Conservation (phyloP, 2,888 invertebrate species). For the Dryobotodes eremita region DNA sequence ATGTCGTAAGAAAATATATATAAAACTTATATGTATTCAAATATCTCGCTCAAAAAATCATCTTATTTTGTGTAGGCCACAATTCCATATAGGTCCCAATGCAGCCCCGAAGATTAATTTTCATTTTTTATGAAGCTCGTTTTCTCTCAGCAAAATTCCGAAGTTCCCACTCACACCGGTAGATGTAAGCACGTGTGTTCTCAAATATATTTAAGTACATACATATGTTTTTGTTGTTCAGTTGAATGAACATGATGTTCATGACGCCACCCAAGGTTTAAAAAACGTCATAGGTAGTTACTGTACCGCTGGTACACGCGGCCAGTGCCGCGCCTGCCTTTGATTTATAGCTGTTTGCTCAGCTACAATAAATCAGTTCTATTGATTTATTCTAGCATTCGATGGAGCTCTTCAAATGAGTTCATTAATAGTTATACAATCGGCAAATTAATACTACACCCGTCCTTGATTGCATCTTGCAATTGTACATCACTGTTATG, state of each 20-base stretch:
- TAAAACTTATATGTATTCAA: background rate
- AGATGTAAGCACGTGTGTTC: background rate
- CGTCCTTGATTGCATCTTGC: conserved; percentile 13
- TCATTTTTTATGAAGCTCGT: conserved; percentile 49
- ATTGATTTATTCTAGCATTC: conserved; percentile 81
- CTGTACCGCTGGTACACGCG: conserved; percentile 41
- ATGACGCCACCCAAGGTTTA: conserved; percentile 44
- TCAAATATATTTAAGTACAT: background rate
- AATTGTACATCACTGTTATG: conserved; percentile 13
- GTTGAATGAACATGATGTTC: conserved; percentile 3
- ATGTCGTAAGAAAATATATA: background rate
- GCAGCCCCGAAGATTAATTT: conserved; percentile 52
- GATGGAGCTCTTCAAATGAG: conserved; percentile 65
- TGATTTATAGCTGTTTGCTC: conserved; percentile 86
- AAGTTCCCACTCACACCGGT: background rate
- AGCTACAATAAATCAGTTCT: conserved; percentile 82
- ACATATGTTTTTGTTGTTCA: background rate
- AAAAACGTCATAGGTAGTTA: conserved; percentile 34
- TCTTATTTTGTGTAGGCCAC: background rate
- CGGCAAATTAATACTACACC: conserved; percentile 33
- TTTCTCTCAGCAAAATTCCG: conserved; percentile 5
- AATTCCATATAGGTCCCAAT: conserved; percentile 1
- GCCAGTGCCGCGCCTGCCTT: conserved; percentile 65
- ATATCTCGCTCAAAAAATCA: background rate
- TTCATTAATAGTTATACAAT: conserved; percentile 61